Evolutionary conservation across 2,888 invertebrate genomes (phyloP).

Genomic region (Leucophenga maculata): DNA sequence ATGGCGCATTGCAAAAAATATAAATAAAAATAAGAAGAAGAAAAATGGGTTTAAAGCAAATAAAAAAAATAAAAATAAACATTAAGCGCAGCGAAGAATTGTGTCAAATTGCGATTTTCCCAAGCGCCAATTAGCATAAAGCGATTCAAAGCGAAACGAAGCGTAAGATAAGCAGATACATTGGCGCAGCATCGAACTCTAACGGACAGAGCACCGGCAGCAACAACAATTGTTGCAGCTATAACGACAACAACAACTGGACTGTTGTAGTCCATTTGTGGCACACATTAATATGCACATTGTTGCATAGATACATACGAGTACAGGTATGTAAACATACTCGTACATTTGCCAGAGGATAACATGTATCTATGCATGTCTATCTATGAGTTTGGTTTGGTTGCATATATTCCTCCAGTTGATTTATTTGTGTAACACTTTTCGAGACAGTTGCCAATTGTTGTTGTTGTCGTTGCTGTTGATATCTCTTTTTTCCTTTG

Average conservation of each 20-base stretch:
- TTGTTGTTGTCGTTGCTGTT: conserved; percentile 5
- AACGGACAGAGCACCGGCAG: neutral
- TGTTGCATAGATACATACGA: neutral
- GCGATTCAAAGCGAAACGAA: neutral
- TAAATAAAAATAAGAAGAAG: neutral
- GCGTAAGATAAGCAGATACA: conserved; percentile 1
- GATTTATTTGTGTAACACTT: conserved; percentile 62
- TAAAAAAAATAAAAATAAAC: neutral
- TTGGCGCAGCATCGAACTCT: neutral
- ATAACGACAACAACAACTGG: neutral
- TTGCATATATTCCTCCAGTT: conserved; percentile 32
- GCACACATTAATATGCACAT: neutral
- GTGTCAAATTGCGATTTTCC: conserved; percentile 17
- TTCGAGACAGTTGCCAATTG: conserved; percentile 24
- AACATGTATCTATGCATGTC: conserved; percentile 1
- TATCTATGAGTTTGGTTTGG: too few species aligned
- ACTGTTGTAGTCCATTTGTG: neutral
- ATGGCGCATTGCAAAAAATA: neutral
- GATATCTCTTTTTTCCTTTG: neutral
- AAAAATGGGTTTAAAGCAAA: conserved; percentile 2
- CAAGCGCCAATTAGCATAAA: conserved; percentile 26
- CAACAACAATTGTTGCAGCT: neutral
- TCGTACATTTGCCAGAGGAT: neutral
- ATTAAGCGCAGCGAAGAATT: conserved; percentile 9
- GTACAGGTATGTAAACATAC: neutral